Evolutionary conservation across 2,797 vertebrate species (phyloP).

Genomic region (Apogon talboti): DNA sequence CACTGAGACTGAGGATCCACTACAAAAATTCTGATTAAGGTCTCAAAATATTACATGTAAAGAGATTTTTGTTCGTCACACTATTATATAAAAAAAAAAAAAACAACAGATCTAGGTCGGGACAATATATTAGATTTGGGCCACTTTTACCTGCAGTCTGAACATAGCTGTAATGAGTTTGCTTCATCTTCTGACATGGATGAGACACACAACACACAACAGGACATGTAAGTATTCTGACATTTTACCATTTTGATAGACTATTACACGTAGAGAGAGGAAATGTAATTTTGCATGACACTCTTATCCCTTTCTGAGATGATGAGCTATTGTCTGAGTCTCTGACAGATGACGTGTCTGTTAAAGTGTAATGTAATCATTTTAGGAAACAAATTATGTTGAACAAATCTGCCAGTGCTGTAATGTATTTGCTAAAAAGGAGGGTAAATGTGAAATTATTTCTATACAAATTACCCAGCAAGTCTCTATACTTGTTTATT

Average conservation of each 20-base stretch:
- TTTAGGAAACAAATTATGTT: not conserved
- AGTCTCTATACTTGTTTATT: too few species aligned
- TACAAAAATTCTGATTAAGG: too few species aligned
- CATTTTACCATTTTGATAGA: conserved; percentile 42
- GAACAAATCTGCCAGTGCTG: conserved; percentile 10
- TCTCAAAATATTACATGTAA: too few species aligned
- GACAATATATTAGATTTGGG: too few species aligned
- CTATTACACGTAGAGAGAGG: conserved; percentile 37
- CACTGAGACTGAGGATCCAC: too few species aligned
- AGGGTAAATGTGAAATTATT: not conserved
- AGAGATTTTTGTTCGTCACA: too few species aligned
- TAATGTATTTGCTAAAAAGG: conserved; percentile 19
- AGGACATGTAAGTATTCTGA: conserved; percentile 30
- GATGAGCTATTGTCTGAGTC: conserved; percentile 27
- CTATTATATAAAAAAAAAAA: too few species aligned
- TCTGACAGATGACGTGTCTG: conserved; percentile 28
- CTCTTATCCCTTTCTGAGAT: conserved; percentile 35
- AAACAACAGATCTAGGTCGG: too few species aligned
- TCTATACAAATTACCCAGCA: conserved; percentile 1
- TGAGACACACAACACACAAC: conserved; percentile 21
- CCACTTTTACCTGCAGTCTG: too few species aligned
- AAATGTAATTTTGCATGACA: conserved; percentile 52
- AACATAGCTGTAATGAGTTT: too few species aligned
- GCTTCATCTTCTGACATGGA: conserved; percentile 2
- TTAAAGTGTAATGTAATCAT: conserved; percentile 17